A percentile compares a stretch with the other conserved stretches of the same genome.
Conservation (phyloP, 2,113 vertebrate genomes). For the Ictalurus punctatus region DNA sequence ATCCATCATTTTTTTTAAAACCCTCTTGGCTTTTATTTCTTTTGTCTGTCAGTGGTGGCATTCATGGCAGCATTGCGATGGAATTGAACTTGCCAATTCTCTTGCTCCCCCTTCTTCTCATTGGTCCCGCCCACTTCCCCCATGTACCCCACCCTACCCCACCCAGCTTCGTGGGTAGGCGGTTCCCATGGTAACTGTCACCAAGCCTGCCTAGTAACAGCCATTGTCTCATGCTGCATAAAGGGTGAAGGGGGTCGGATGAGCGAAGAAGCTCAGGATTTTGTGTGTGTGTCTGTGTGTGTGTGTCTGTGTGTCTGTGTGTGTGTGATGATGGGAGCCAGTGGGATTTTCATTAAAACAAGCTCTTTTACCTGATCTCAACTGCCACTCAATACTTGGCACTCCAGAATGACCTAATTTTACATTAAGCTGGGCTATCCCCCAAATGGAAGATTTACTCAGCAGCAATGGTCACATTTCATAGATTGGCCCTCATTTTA, state of each 20-base stretch:
- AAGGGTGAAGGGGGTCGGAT: slow-evolving; percentile 44
- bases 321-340: neutral
- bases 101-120: slow-evolving; percentile 55
- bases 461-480: neutral
- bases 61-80: slow-evolving; percentile 44
- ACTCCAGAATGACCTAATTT: slow-evolving; percentile 15
- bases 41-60: slow-evolving; percentile 24
- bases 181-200: slow-evolving; percentile 77
- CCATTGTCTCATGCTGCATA: slow-evolving; percentile 67
- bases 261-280: slow-evolving; percentile 43
- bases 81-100: slow-evolving; percentile 66
- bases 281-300: slow-evolving; percentile 5
- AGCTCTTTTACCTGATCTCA: slow-evolving; percentile 4
- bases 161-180: slow-evolving; percentile 70
- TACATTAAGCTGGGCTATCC: neutral
- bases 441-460: neutral
- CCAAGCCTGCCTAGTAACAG: slow-evolving; percentile 78
- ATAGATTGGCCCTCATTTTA: slow-evolving; percentile 2
- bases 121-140: slow-evolving; percentile 62
- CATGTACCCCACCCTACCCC: slow-evolving; percentile 55
- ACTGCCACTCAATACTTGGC: neutral
- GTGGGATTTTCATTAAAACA: slow-evolving; percentile 16
- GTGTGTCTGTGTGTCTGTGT: neutral
- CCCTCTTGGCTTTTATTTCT: neutral
- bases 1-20: neutral